phyloP scores from a whole-genome alignment of 2,888 invertebrate species.

The Tridacna gigas region DNA sequence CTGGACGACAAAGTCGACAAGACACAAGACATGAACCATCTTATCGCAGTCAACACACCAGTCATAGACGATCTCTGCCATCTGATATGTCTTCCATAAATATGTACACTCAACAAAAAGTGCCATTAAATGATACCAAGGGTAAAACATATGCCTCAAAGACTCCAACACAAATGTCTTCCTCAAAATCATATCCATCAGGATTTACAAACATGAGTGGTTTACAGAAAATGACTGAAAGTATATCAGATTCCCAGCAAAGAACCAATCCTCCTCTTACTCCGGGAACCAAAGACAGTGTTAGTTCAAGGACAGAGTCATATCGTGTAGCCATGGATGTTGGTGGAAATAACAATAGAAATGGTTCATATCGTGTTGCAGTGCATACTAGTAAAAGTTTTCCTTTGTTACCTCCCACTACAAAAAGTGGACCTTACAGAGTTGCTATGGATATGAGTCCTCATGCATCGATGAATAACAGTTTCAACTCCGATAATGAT shows the following conservation, averaged over 20 bases:
- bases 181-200: constrained; percentile 66
- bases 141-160: constrained; percentile 18
- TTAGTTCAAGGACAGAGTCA: constrained; percentile 70
- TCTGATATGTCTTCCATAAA: constrained; percentile 44
- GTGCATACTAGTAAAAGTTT: constrained; percentile 68
- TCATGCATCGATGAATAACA: constrained; percentile 39
- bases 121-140: constrained; percentile 56
- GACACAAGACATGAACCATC: constrained; percentile 61
- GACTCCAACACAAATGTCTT: constrained; percentile 46
- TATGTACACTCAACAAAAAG: constrained; percentile 41
- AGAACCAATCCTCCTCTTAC: neutral
- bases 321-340: constrained; percentile 74
- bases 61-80: constrained; percentile 55
- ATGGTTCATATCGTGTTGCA: constrained; percentile 65
- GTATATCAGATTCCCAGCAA: neutral
- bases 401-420: constrained; percentile 61
- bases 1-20: constrained; percentile 43
- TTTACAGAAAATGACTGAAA: neutral
- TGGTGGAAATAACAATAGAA: constrained; percentile 52
- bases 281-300: neutral
- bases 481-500: constrained; percentile 46
- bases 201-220: constrained; percentile 43
- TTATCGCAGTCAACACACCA: constrained; percentile 53
- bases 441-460: constrained; percentile 67
- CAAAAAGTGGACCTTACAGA: constrained; percentile 61